phyloP scores from a whole-genome alignment of 2,888 invertebrate genomes.

The Acronicta psi region DNA sequence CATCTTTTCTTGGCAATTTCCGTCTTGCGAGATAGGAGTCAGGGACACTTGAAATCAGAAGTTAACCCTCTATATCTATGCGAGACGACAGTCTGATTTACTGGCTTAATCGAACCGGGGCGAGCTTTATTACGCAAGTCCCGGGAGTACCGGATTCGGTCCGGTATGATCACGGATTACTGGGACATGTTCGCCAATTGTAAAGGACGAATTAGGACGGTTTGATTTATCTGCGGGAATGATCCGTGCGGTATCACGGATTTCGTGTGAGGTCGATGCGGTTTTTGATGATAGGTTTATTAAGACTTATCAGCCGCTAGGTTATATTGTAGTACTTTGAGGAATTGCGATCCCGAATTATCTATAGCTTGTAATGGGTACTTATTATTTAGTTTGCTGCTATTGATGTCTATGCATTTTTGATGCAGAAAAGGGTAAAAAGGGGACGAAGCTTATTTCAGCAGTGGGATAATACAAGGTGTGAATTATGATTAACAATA shows the following conservation, averaged over 20 bases:
- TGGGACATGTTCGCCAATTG: conserved; percentile 62
- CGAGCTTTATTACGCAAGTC: conserved; percentile 73
- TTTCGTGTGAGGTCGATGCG: conserved; percentile 20
- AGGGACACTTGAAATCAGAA: conserved; percentile 84
- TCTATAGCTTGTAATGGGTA: too few relatives aligned
- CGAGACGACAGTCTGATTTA: conserved; percentile 81
- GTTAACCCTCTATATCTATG: conserved; percentile 81
- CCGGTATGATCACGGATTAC: conserved; percentile 61
- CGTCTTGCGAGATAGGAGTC: conserved; percentile 76
- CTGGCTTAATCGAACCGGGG: conserved; percentile 78
- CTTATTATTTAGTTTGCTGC: too few relatives aligned
- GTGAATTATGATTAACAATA: too few relatives aligned
- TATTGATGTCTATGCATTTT: too few relatives aligned
- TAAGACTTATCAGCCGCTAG: conserved; percentile 17
- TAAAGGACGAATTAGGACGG: conserved; percentile 63
- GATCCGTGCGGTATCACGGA: conserved; percentile 34
- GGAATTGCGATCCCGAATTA: neutral
- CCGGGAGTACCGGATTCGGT: conserved; percentile 64
- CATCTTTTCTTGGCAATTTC: conserved; percentile 83
- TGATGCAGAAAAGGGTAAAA: too few relatives aligned
- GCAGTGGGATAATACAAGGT: too few relatives aligned
- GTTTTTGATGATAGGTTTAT: conserved; percentile 37
- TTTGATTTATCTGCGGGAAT: conserved; percentile 59
- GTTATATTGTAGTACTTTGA: conserved; percentile 18
- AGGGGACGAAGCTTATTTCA: too few relatives aligned